Percentiles rank a stretch among this genome's conserved stretches.
Conservation (phyloP, 2,113 vertebrate species). For the Cavia aperea region DNA sequence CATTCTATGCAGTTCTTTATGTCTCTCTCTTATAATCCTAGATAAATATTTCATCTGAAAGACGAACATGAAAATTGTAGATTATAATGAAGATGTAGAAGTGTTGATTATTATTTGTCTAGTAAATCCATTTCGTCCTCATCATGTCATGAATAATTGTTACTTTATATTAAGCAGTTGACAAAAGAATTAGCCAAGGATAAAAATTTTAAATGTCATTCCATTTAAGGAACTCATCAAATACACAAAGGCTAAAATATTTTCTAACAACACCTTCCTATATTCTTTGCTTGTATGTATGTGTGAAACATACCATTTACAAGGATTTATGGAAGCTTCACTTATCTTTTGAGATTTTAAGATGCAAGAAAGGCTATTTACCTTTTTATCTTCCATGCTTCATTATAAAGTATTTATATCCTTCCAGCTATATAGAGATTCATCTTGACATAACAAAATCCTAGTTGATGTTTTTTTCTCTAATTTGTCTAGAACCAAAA, state of each 20-base stretch:
- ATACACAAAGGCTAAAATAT: neutral
- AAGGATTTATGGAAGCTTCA: conserved; percentile 3
- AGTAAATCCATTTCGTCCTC: conserved; percentile 23
- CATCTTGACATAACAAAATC: neutral
- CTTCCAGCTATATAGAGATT: neutral
- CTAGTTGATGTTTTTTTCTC: neutral
- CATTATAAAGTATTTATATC: neutral
- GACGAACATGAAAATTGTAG: conserved; percentile 17
- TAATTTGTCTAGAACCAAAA: neutral
- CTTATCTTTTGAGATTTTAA: conserved; percentile 34
- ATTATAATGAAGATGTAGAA: conserved; percentile 9
- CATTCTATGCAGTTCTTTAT: neutral
- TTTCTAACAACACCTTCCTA: neutral
- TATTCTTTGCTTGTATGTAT: neutral
- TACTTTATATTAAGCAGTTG: conserved; percentile 34
- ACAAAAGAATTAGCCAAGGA: conserved; percentile 44
- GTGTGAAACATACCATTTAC: neutral
- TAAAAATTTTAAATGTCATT: conserved; percentile 44
- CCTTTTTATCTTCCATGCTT: conserved; percentile 1
- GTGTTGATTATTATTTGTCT: conserved; percentile 30
- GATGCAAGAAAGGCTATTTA: neutral
- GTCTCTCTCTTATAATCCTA: neutral
- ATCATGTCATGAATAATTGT: conserved; percentile 36
- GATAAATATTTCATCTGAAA: conserved; percentile 28
- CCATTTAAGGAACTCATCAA: conserved; percentile 23